These are phyloP conservation scores for Lypha dubia DNA, from an alignment of 2,888 invertebrate species.

Conservation along the genomic window DNA sequence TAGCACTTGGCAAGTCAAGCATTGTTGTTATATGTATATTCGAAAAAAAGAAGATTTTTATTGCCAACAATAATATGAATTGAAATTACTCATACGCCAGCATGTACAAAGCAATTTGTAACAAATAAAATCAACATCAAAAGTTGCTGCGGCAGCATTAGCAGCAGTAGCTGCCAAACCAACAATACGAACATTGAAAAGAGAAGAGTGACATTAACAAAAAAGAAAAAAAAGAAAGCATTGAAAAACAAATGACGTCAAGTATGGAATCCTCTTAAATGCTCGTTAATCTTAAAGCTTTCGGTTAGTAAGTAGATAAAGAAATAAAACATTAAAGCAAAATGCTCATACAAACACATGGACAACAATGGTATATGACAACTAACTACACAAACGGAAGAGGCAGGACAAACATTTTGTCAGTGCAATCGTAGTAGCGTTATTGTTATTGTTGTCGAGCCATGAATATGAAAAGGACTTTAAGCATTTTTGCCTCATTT, in stretches of 20 bases:
- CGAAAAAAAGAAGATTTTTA: too few species aligned
- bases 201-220: slow-evolving; percentile 11
- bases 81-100: slow-evolving; percentile 69
- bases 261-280: slow-evolving; percentile 65
- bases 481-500: slow-evolving; percentile 67
- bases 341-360: slow-evolving; percentile 16
- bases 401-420: slow-evolving; percentile 47
- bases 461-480: slow-evolving; percentile 68
- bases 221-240: neutral
- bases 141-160: slow-evolving; percentile 2
- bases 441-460: slow-evolving; percentile 32
- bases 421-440: slow-evolving; percentile 26
- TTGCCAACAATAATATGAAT: slow-evolving; percentile 59
- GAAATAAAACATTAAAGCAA: slow-evolving; percentile 50
- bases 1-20: slow-evolving; percentile 22
- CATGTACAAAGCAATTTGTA: slow-evolving; percentile 58
- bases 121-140: slow-evolving; percentile 58
- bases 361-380: neutral
- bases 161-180: neutral
- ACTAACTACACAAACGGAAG: neutral
- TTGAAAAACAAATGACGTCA: neutral
- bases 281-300: slow-evolving; percentile 72
- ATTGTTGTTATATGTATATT: neutral
- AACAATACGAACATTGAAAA: slow-evolving; percentile 3
- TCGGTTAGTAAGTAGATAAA: slow-evolving; percentile 62